Evolutionary conservation across 2,113 vertebrate genomes (phyloP).

Genomic region (Misgurnus anguillicaudatus): DNA sequence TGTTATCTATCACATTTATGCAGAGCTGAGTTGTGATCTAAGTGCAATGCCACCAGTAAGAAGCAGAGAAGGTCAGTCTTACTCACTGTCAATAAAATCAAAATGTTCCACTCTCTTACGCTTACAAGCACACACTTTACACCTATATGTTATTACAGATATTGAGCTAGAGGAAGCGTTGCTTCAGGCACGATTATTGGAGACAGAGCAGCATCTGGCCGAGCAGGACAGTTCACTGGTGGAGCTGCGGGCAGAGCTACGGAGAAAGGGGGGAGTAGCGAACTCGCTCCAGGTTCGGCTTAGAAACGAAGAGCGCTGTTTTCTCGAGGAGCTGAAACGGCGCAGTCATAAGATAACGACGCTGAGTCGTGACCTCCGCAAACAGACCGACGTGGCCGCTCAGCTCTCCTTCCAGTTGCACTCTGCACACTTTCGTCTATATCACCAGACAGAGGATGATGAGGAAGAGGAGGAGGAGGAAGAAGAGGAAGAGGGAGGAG

Average conservation of each 20-base stretch:
- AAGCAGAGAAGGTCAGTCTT: constrained; percentile 68
- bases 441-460: constrained; percentile 61
- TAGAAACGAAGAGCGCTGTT: constrained; percentile 84
- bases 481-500: constrained; percentile 47
- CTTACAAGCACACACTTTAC: neutral
- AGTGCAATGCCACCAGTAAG: constrained; percentile 72
- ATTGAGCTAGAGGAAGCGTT: constrained; percentile 77
- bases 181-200: constrained; percentile 80
- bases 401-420: constrained; percentile 88
- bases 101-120: neutral
- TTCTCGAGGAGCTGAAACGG: constrained; percentile 91
- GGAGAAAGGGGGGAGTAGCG: constrained; percentile 82
- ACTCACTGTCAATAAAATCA: no score
- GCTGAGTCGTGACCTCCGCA: constrained; percentile 87
- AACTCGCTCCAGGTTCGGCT: constrained; percentile 83
- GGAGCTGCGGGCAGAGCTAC: constrained; percentile 81
- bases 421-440: constrained; percentile 79
- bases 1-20: constrained; percentile 2
- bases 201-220: constrained; percentile 78
- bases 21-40: constrained; percentile 77
- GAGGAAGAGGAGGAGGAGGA: constrained; percentile 49
- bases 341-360: constrained; percentile 89
- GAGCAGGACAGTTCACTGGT: constrained; percentile 80
- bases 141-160: constrained; percentile 37
- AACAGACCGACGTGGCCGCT: constrained; percentile 84